phyloP scores from a whole-genome alignment of 2,888 invertebrate species.

The Euzetes globulus region DNA sequence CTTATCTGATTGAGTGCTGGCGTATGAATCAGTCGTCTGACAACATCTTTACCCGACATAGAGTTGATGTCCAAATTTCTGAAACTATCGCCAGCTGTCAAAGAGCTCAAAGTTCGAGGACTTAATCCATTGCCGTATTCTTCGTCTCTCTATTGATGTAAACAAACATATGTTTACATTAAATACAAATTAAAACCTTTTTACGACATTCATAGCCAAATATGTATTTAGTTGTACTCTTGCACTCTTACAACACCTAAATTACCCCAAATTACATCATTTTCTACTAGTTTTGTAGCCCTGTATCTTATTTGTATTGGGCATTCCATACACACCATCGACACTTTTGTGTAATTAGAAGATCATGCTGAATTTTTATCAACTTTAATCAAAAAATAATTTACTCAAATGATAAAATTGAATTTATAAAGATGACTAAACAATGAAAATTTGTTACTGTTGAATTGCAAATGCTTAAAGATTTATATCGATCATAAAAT shows the following conservation, averaged over 20 bases:
- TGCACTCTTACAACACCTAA: neutral
- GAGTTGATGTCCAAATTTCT: constrained; percentile 1
- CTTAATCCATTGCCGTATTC: constrained; percentile 9
- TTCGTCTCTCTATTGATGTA: neutral
- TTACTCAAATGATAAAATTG: no score
- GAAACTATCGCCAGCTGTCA: constrained; percentile 14
- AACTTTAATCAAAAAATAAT: no score
- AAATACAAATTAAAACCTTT: neutral
- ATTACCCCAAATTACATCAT: neutral
- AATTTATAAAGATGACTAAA: no score
- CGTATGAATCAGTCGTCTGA: constrained; percentile 3
- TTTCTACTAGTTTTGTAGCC: no score
- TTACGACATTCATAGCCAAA: neutral
- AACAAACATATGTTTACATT: neutral
- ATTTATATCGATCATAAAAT: no score
- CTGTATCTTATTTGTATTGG: no score
- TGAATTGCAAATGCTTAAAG: no score
- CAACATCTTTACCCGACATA: neutral
- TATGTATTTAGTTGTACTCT: neutral
- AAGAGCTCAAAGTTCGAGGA: constrained; percentile 10
- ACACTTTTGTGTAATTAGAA: no score
- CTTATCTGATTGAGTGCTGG: constrained; percentile 51
- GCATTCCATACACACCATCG: no score
- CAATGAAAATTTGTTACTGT: no score
- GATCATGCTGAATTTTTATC: no score